These are phyloP conservation scores for Andrena cerasifolii DNA, from an alignment of 1,140 invertebrate species.

Conservation along the genomic window DNA sequence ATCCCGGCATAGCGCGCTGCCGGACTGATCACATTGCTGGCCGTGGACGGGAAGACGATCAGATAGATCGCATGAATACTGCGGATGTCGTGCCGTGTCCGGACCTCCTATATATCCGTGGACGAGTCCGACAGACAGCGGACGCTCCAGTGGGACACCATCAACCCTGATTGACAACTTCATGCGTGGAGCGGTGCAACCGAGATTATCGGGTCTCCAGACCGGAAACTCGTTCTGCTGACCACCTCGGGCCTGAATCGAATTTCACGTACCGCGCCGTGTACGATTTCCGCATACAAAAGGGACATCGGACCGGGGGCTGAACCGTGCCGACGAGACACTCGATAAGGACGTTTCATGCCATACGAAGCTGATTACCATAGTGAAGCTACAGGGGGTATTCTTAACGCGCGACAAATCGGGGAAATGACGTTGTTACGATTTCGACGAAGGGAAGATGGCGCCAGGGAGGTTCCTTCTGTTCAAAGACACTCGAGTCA, in stretches of 20 bases:
- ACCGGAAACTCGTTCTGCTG: slow-evolving; percentile 69
- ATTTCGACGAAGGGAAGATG: no score
- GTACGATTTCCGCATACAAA: slow-evolving; percentile 69
- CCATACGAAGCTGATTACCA: slow-evolving; percentile 47
- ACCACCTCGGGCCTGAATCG: slow-evolving; percentile 65
- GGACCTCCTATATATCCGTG: slow-evolving; percentile 66
- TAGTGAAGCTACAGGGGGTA: neutral
- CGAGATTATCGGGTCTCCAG: slow-evolving; percentile 68
- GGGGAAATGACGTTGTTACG: no score
- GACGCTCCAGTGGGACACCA: slow-evolving; percentile 68
- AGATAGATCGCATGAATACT: slow-evolving; percentile 69
- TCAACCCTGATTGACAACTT: slow-evolving; percentile 69
- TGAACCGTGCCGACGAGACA: slow-evolving; percentile 33
- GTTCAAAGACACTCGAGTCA: no score
- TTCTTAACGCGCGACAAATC: neutral
- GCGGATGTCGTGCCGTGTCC: slow-evolving; percentile 67
- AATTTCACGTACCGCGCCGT: slow-evolving; percentile 61
- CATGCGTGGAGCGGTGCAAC: slow-evolving; percentile 64
- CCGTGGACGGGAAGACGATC: slow-evolving; percentile 67
- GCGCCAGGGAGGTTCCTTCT: no score
- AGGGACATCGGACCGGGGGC: slow-evolving; percentile 60
- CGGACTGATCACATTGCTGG: slow-evolving; percentile 44
- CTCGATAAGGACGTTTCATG: slow-evolving; percentile 60
- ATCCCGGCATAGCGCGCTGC: slow-evolving; percentile 33
- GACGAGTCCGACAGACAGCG: slow-evolving; percentile 64